Percentiles rank a stretch among this genome's conserved stretches.
phyloP scores from a whole-genome alignment of 2,888 invertebrate genomes.

The Morpho deidamia region DNA sequence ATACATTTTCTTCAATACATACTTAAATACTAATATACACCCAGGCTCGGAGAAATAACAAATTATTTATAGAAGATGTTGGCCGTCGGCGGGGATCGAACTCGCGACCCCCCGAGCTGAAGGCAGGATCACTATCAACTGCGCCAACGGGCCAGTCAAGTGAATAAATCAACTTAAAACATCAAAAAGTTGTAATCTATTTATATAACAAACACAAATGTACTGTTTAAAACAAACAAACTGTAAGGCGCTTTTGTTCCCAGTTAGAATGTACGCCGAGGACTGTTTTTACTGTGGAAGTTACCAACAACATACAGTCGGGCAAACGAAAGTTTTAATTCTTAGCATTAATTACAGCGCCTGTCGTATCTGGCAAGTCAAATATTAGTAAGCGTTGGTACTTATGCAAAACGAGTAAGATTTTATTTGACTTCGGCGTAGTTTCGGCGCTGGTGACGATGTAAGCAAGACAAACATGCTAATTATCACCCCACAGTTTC shows the following conservation, averaged over 20 bases:
- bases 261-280: background rate
- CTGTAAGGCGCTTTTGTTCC: conserved; percentile 9
- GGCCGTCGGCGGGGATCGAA: too few species aligned
- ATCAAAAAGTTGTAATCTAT: background rate
- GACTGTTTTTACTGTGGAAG: conserved; percentile 20
- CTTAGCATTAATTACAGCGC: conserved; percentile 64
- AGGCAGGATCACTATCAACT: too few species aligned
- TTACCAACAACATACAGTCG: conserved; percentile 25
- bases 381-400: conserved; percentile 57
- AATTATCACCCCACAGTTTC: conserved; percentile 53
- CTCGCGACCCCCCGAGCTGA: too few species aligned
- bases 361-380: conserved; percentile 52
- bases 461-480: conserved; percentile 77
- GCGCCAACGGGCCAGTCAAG: too few species aligned
- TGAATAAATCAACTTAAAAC: background rate
- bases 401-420: conserved; percentile 71
- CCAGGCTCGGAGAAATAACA: too few species aligned
- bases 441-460: conserved; percentile 70
- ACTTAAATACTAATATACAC: too few species aligned
- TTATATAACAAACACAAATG: conserved; percentile 9
- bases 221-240: conserved; percentile 11
- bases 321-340: conserved; percentile 61
- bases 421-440: conserved; percentile 75
- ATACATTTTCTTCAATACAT: too few species aligned
- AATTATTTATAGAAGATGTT: too few species aligned